A percentile compares a stretch with the other conserved stretches of the same genome.
These are phyloP conservation scores for Andrena praecox DNA, from an alignment of 2,888 invertebrate species.

Conservation along the genomic window DNA sequence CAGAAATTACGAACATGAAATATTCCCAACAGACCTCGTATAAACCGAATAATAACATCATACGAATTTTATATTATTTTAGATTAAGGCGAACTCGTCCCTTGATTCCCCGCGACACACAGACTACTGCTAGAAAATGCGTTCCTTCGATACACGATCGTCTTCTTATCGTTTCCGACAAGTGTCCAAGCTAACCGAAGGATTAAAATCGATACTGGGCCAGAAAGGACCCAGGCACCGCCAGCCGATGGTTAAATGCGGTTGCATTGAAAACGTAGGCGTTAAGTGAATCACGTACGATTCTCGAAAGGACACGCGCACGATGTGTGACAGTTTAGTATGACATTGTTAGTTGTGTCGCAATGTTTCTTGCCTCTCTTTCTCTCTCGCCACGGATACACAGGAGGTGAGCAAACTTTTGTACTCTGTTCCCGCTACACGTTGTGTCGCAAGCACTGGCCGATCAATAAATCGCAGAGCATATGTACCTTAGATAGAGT, in stretches of 20 bases:
- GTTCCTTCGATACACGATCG: constrained; percentile 19
- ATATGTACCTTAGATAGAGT: constrained; percentile 14
- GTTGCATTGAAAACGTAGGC: constrained; percentile 37
- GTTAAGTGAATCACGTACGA: constrained; percentile 48
- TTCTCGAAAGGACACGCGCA: constrained; percentile 55
- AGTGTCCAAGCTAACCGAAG: constrained; percentile 6
- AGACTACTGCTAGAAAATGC: constrained; percentile 21
- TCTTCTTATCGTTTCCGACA: constrained; percentile 13
- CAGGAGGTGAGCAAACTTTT: constrained; percentile 85
- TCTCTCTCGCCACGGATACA: constrained; percentile 81
- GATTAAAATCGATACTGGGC: constrained; percentile 1
- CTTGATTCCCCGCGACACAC: constrained; percentile 15
- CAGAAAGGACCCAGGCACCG: constrained; percentile 13
- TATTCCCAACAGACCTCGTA: not conserved
- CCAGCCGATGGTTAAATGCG: constrained; percentile 11
- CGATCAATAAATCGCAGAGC: constrained; percentile 28
- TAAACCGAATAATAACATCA: not conserved
- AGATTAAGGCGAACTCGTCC: constrained; percentile 19
- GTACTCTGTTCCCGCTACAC: constrained; percentile 30
- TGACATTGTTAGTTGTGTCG: constrained; percentile 86
- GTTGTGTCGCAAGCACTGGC: constrained; percentile 85
- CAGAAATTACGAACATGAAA: not conserved
- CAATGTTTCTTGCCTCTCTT: constrained; percentile 85
- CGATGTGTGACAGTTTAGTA: constrained; percentile 76
- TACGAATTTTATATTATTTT: constrained; percentile 20